Conservation (phyloP, 2,888 invertebrate species). For the Platycnemis pennipes region DNA sequence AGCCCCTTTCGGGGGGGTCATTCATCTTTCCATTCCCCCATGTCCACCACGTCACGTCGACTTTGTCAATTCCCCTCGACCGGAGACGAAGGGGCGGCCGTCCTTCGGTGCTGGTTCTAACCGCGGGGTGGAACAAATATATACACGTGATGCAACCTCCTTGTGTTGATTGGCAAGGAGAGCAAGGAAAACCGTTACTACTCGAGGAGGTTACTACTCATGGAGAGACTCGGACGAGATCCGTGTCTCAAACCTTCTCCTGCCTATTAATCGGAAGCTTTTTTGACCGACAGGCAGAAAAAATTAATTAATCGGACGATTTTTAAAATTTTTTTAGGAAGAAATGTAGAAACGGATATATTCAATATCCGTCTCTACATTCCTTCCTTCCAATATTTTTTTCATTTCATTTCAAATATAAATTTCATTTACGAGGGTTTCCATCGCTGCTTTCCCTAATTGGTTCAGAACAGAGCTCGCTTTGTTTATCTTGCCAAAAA, state of each 20-base stretch:
- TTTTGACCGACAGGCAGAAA: neutral
- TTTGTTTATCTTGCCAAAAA: no score
- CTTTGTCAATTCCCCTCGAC: constrained; percentile 1
- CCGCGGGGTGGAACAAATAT: neutral
- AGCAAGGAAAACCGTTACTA: neutral
- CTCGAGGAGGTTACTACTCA: neutral
- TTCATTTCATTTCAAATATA: neutral
- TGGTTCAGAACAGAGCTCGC: no score
- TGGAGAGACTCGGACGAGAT: neutral
- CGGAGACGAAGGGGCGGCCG: neutral
- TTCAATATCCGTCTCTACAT: neutral
- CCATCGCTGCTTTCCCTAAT: neutral
- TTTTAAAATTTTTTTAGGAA: neutral
- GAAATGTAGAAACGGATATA: neutral
- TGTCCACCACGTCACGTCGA: neutral
- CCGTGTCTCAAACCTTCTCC: neutral
- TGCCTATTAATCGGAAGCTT: neutral
- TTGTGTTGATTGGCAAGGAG: neutral
- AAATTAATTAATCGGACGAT: neutral
- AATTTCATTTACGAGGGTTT: neutral
- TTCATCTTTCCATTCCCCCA: neutral
- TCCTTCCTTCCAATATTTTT: neutral
- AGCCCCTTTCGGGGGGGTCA: neutral
- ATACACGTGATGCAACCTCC: neutral
- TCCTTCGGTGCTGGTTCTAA: neutral